Conservation (phyloP, 2,113 vertebrate genomes). For the Ramphastos sulfuratus region DNA sequence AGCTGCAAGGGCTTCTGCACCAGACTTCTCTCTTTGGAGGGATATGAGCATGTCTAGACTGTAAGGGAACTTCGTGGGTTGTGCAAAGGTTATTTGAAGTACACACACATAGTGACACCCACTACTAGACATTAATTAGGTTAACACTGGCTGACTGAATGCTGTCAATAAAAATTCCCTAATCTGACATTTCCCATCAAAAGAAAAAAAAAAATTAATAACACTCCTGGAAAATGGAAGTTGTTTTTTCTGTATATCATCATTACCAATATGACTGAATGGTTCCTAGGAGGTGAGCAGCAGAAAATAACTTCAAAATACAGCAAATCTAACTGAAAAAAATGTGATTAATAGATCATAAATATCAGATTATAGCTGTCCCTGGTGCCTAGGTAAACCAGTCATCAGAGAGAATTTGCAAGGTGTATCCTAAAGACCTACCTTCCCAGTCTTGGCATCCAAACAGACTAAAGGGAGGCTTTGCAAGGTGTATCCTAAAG, state of each 20-base stretch:
- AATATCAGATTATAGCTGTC: background rate
- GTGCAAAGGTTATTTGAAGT: background rate
- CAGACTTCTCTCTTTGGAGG: background rate
- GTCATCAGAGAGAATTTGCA: background rate
- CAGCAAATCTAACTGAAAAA: background rate
- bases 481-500: background rate
- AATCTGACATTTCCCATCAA: background rate
- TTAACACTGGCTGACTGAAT: background rate
- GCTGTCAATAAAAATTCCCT: background rate
- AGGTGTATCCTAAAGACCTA: background rate
- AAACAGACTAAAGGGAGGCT: background rate
- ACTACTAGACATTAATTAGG: background rate
- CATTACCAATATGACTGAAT: background rate
- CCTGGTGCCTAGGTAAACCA: background rate
- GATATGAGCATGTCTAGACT: background rate
- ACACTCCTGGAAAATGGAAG: background rate
- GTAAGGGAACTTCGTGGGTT: background rate
- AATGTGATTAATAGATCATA: background rate
- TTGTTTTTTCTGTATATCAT: background rate
- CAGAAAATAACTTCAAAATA: background rate
- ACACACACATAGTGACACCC: background rate
- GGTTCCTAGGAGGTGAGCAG: background rate
- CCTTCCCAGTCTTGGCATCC: background rate
- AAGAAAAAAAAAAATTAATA: background rate
- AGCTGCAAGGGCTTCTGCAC: rapidly evolving